phyloP scores from a whole-genome alignment of 2,888 invertebrate species.

The Nasonia oneida region DNA sequence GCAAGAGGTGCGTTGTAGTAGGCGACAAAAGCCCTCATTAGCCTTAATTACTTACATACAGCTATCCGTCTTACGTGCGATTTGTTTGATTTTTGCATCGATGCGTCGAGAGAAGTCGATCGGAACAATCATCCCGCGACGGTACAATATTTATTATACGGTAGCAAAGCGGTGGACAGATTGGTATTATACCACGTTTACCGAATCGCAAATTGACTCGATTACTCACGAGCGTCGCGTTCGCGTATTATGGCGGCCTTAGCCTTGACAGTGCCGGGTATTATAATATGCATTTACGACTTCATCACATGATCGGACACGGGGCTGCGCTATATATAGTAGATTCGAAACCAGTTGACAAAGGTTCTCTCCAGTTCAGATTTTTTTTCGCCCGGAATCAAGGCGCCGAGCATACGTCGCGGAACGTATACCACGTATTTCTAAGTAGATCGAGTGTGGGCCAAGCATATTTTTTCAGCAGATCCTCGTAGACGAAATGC shows the following conservation, averaged over 20 bases:
- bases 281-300: not conserved
- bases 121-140: not conserved
- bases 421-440: no score
- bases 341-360: no score
- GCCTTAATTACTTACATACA: not conserved
- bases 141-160: not conserved
- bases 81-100: not conserved
- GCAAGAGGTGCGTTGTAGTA: not conserved
- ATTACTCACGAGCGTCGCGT: not conserved
- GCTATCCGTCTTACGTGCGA: not conserved
- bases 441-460: not conserved
- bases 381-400: no score
- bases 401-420: no score
- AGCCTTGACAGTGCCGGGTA: not conserved
- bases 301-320: not conserved
- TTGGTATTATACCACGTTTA: not conserved
- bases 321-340: no score
- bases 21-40: not conserved
- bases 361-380: no score
- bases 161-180: not conserved
- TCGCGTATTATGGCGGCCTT: not conserved
- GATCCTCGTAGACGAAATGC: not conserved
- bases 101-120: no score
- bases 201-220: not conserved
- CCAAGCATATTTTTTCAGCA: not conserved